Conservation (phyloP, 2,113 vertebrate genomes). For the Phrynocephalus versicolor region DNA sequence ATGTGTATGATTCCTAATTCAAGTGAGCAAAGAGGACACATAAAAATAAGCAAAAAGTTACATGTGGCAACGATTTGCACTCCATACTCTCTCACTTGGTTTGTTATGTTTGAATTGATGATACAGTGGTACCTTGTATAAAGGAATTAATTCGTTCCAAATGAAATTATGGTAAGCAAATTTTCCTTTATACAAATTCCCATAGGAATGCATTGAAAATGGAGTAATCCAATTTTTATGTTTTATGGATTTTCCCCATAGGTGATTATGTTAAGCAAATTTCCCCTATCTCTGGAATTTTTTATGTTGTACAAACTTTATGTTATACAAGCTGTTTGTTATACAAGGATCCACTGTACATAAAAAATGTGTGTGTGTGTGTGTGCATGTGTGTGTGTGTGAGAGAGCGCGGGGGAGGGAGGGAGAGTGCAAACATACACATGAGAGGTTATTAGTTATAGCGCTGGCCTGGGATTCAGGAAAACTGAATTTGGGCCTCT, state of each 20-base stretch:
- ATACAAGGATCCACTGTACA: slow-evolving; percentile 32
- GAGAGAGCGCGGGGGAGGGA: not conserved
- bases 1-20: not conserved
- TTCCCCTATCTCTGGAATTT: too few species aligned
- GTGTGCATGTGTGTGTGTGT: too few species aligned
- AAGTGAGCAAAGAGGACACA: not conserved
- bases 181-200: too few species aligned
- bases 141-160: too few species aligned
- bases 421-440: not conserved
- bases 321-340: too few species aligned
- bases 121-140: slow-evolving; percentile 1
- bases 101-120: not conserved
- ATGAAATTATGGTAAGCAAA: too few species aligned
- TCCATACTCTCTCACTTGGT: not conserved
- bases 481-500: not conserved
- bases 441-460: too few species aligned
- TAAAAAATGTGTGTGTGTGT: not conserved
- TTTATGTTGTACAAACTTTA: too few species aligned
- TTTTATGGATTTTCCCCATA: too few species aligned
- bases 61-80: not conserved
- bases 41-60: not conserved
- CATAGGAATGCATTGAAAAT: too few species aligned
- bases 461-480: not conserved
- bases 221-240: too few species aligned
- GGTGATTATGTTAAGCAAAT: too few species aligned